phyloP scores from a whole-genome alignment of 2,113 vertebrate genomes.

The Gallinago undulata region DNA sequence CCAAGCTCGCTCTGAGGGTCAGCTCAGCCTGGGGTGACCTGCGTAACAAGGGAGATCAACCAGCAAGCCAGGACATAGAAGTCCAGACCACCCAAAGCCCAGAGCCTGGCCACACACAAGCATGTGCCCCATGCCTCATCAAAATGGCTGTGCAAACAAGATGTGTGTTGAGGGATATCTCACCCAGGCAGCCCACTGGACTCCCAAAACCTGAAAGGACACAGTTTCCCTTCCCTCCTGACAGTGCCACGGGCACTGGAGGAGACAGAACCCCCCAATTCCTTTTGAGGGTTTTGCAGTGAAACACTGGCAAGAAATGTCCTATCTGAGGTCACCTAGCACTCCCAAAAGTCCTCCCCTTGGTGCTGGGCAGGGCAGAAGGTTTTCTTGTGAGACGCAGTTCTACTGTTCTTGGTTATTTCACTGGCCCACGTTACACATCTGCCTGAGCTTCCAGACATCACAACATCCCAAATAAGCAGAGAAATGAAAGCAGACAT shows the following conservation, averaged over 20 bases:
- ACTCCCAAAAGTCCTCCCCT: neutral
- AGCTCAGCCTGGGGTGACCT: fast-evolving
- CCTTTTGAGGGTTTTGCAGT: neutral
- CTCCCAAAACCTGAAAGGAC: neutral
- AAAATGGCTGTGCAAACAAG: neutral
- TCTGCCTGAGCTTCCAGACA: neutral
- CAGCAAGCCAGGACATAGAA: neutral
- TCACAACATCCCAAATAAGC: neutral
- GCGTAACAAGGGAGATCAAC: neutral
- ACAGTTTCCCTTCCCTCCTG: neutral
- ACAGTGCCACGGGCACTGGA: neutral
- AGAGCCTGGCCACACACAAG: neutral
- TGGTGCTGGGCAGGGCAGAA: neutral
- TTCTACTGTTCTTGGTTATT: neutral
- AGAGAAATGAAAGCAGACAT: neutral
- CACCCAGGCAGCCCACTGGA: neutral
- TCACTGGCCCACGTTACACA: neutral
- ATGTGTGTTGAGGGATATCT: neutral
- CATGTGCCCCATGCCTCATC: neutral
- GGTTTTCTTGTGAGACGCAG: neutral
- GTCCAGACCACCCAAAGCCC: neutral
- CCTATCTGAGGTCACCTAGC: neutral
- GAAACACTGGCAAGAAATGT: neutral
- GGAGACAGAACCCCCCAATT: neutral
- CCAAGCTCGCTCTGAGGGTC: neutral